Base-by-base conservation (phyloP, 2,888 invertebrate genomes). In the Meiosimyza decipiens region DNA sequence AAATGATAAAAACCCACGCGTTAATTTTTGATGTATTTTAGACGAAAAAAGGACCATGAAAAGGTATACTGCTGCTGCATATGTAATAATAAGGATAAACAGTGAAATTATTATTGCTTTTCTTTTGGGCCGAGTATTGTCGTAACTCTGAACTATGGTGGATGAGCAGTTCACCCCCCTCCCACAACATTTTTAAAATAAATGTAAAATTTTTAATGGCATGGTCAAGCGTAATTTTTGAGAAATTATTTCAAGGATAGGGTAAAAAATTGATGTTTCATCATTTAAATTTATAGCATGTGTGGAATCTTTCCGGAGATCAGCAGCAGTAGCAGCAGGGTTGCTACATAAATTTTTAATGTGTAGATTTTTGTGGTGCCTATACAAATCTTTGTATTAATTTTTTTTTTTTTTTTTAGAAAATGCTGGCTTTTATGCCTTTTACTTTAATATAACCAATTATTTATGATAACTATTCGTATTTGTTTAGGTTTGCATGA, bases 71-170 rank as follows among this genome's bases (percentile, higher is more conserved):
- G 40, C 40, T 40, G 40, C 40, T 40, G 64, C 64, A 64, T 64
- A 64, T 64, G 64, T 64, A 64, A 64, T 64, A 67, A 67, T 47
- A 67, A 40, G 67, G 67, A 67, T 67, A 57, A 57, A 40, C 67
- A 67, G 57, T 18, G 12, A 67, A 67, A 67, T 47, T 67, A 57
- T 57, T 67, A 57, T 57, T 57, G 57, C 49, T 49, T 67, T 57
- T 49, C 16, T 57, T 67, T 54, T 16, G 40, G 67, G 47, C 67
- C 33, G 40, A 40, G 40, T 40, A 40, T 9, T 40, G 40, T 40
- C 40, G 40, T 40, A 40, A 7, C 1, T 40, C 9, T 40, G 40
- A 9, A 9, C 9, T 9, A 2, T 6, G 40, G 9, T 40, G 9
- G 9, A 40, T 40, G 40, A 9, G 9, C 40, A 40, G 9, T 22